Base-by-base conservation (phyloP, 2,797 vertebrate genomes). In the Sebastes trivittatus region DNA sequence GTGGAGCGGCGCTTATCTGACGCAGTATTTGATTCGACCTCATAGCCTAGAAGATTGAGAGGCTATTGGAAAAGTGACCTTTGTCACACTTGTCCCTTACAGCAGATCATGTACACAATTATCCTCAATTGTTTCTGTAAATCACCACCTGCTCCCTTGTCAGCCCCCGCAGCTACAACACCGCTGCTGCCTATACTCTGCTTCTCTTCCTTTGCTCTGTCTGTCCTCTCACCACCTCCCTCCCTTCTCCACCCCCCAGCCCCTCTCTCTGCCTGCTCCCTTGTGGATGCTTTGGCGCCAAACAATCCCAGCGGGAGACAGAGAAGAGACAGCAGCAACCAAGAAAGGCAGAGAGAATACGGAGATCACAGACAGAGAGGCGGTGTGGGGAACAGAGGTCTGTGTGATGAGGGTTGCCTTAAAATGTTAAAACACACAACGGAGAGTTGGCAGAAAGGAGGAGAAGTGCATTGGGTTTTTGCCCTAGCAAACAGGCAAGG, bases 71-170 rank as follows among this genome's bases (percentile, higher is more conserved):
- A 72, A 84, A 75, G 78, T 75, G 61, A 66, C 84, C 76, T 75
- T 75, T 58, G 64, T 83, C 80, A 78, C 81, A 64, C 79, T 77
- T 83, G 80, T 87, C 79, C 61, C 89, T 88, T 75, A 83, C 60
- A 81, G 81, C 80, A 70, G 68, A 90, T 92, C 83, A 88, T 89
- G 87, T 88, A 55, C 82, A 89, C 89, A 92, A 93, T 94, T 93
- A 92, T 93, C 90, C 69, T 77, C 38, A 56, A 94, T 90, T 88
- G 90, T 92, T 83, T 86, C 81, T 32, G 87, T 91, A 89, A 92
- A 90, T 91, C 88, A 86, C 82, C 91, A 90, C 80, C 92, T 92
- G 89, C 84, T 88, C 72, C 83, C 82, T 77, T 74, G 83, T 86
- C 80, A 75, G 87, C 62, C 42, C 78, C 70, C 1, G 14, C 90